Evolutionary conservation across 1,140 invertebrate species (phyloP), one percentile per base, ranked within the genome.

Genomic region (Cherax destructor): DNA sequence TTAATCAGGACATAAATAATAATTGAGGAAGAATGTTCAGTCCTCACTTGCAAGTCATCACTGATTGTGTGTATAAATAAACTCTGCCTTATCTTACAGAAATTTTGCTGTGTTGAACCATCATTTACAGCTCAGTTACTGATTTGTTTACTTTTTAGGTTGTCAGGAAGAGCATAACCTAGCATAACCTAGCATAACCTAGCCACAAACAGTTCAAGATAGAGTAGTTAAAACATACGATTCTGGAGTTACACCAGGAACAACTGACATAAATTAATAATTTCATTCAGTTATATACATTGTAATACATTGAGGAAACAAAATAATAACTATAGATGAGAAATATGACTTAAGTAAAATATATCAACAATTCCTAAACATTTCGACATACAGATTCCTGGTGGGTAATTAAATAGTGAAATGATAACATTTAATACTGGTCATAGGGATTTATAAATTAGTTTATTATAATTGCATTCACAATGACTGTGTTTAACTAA

Each of bases 401-500:
- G 69, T 74, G n/a, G 69, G 6, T 74, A 74, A 74, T 74, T 24
- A 21, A 30, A 24, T 9, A 74, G 30, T 81, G 72, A 61, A 81
- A 88, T 86, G 13, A 86, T 59, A 87, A 80, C 65, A 87, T 69
- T 56, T 86, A 86, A 87, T 87, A 87, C 30, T 79, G 77, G 56
- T 80, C 50, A 65, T 79, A 79, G 65, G 56, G 78, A 65, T 87
- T 78, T 59, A 65, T 56, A 87, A 41, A 83, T 41, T 30, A 30
- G 4, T 65, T 16, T 47, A 88, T 41, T 77, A 88, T 56, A 47
- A 65, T 69, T 47, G 78, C 59, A 77, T 88, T 80, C 78, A 80
- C 69, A 88, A 80, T 80, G 30, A 80, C 47, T 88, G 86, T 87
- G 86, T 88, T 88, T 88, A 50, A 88, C 56, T 79, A 78, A 65